Evolutionary conservation across 2,113 vertebrate species (phyloP).

Genomic region (Cephalopholis sonnerati): DNA sequence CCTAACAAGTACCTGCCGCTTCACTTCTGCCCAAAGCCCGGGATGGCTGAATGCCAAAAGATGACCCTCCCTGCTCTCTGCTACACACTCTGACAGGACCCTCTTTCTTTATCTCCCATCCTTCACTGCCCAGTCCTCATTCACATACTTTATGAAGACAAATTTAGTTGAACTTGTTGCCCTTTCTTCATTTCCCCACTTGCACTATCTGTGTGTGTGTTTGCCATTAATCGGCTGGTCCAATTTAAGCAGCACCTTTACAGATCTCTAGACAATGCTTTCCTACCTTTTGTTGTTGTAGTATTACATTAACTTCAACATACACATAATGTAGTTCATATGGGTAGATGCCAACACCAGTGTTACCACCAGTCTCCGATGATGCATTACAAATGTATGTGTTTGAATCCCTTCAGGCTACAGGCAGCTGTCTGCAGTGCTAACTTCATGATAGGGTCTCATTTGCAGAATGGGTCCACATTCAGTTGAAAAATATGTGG

Average conservation of each 20-base stretch:
- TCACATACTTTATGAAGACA: neutral
- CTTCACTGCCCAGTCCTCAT: neutral
- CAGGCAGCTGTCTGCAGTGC: neutral
- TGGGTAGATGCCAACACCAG: neutral
- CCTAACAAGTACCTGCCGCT: constrained; percentile 70
- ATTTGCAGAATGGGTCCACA: neutral
- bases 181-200: neutral
- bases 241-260: no score
- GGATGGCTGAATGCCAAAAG: constrained; percentile 50
- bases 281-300: neutral
- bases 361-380: neutral
- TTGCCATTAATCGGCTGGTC: neutral
- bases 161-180: neutral
- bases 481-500: neutral
- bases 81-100: neutral
- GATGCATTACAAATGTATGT: neutral
- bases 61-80: constrained; percentile 46
- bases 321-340: neutral
- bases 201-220: neutral
- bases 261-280: no score
- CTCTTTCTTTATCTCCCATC: constrained; percentile 17
- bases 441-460: neutral
- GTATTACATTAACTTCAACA: neutral
- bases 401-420: neutral
- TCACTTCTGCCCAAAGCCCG: constrained; percentile 31